Evolutionary conservation across 1,140 invertebrate genomes (phyloP), one percentile per base, ranked within the genome.

Genomic region (Aphelenchoides besseyi): DNA sequence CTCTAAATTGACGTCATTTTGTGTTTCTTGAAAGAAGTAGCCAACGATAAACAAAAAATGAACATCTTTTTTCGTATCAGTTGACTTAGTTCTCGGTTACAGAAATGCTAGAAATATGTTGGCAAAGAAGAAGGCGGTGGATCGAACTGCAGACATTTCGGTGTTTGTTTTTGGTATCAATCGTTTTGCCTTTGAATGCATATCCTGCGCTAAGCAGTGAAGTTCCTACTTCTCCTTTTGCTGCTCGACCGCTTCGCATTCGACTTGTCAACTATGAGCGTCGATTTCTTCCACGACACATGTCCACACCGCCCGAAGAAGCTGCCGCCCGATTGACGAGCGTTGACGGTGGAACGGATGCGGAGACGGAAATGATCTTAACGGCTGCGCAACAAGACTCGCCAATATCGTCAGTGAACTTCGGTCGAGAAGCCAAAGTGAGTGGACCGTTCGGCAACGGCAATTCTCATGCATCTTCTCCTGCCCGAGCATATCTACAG

Each of bases 181-280:
- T n/a, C n/a, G n/a, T n/a, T n/a, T n/a, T n/a, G n/a, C n/a, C n/a
- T n/a, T n/a, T n/a, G n/a, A n/a, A n/a, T n/a, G n/a, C n/a, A n/a
- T n/a, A n/a, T n/a, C n/a, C n/a, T n/a, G n/a, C n/a, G n/a, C n/a
- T n/a, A n/a, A n/a, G n/a, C n/a, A n/a, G n/a, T n/a, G n/a, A n/a
- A n/a, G n/a, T n/a, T n/a, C n/a, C n/a, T n/a, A n/a, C n/a, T n/a
- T 23, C 41, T 23, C 12, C 12, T 23, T 66, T 66, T 37, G 18
- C 63, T 23, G 36, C 35, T 23, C 16, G 63, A 26, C 63, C 63
- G 63, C 3, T 66, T 26, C 16, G 63, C 16, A 66, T 66, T 30
- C 63, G 63, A 53, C 30, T 66, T 26, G 63, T 66, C 12, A 66
- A 66, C 30, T 66, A 66, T 53, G 63, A 66, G 3, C 30, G 36